Evolutionary conservation across 2,797 vertebrate species (phyloP).

Genomic region (Ceyx erithaca): DNA sequence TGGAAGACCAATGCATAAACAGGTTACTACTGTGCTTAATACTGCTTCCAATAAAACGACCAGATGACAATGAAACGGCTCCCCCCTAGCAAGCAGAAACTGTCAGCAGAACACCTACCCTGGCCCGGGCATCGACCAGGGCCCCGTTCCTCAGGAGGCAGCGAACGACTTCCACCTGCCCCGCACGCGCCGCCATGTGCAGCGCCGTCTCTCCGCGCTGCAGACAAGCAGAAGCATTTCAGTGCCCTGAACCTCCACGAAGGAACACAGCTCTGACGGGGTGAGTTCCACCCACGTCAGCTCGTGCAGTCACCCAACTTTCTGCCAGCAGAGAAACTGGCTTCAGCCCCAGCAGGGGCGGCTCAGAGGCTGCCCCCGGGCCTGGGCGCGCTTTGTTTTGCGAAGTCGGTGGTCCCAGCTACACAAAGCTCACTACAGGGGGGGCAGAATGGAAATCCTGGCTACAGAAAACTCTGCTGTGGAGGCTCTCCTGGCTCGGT

Average conservation of each 20-base stretch:
- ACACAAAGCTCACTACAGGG: background rate
- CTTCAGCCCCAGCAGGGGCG: background rate
- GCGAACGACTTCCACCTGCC: conserved; percentile 97
- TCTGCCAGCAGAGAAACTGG: background rate
- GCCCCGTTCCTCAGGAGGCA: conserved; percentile 97
- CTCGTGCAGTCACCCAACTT: accelerated
- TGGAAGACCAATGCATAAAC: background rate
- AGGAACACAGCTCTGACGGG: background rate
- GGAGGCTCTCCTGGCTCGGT: background rate
- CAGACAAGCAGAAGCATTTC: conserved; percentile 42
- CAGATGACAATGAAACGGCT: background rate
- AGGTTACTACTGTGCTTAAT: background rate
- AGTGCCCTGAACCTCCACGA: background rate
- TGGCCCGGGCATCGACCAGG: conserved; percentile 93
- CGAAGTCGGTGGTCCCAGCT: background rate
- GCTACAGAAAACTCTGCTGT: background rate
- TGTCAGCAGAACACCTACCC: conserved; percentile 83
- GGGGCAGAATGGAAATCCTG: background rate
- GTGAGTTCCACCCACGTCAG: background rate
- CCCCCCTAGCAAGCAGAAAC: background rate
- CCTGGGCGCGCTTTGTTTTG: background rate
- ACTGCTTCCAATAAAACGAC: background rate
- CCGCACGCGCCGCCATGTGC: conserved; percentile 97
- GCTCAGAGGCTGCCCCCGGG: accelerated
- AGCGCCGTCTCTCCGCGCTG: conserved; percentile 96